Base-by-base conservation (phyloP, 2,113 vertebrate genomes). In the Manacus vitellinus region DNA sequence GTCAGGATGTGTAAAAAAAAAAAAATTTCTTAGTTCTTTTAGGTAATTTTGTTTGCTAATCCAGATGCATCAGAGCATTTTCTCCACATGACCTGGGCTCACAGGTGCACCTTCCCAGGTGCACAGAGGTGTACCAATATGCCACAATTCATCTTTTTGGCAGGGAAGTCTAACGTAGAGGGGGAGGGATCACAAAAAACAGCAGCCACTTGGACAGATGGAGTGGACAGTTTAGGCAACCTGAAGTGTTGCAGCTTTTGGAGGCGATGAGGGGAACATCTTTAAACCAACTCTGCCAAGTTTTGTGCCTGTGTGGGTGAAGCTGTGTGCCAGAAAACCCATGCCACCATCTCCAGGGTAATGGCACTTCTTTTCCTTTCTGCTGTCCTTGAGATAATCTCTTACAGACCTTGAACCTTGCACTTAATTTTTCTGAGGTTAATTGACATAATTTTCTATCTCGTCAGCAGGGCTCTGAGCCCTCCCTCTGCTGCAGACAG, bases 191-290 rank as follows among this genome's bases (percentile, higher is more conserved):
- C 47, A 65, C 1, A 2, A 55, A 35, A 71, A 15, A 4, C 35
- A 75, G 41, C 59, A 84, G n/a, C 27, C 49, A 23, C 0, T 0
- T 0, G 0, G 13, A 31, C 13, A 78, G 39, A 31, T 47, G 33
- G 28, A 66, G 20, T 23, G 51, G 28, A 6, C 1, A 2, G 18
- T 55, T 74, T 11, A 39, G 16, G 23, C 21, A 85, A 9, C 18
- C 30, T 76, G 58, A 80, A 73, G 19, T 6, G 6, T 44, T 86
- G 65, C 27, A 66, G 14, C 10, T 44, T 82, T 24, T 55, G 33
- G 25, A 39, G 33, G 10, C 3, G 2, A 56, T 12, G 31, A 85
- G 13, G 3, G 65, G 24, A 80, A 35, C 15, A 58, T 5, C 20
- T 78, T 27, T 24, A 85, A 63, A 56, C 15, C 8, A 46, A 14